Evolutionary conservation across 2,113 vertebrate genomes (phyloP), one percentile per base, ranked within the genome.

Genomic region (Nicator chloris): DNA sequence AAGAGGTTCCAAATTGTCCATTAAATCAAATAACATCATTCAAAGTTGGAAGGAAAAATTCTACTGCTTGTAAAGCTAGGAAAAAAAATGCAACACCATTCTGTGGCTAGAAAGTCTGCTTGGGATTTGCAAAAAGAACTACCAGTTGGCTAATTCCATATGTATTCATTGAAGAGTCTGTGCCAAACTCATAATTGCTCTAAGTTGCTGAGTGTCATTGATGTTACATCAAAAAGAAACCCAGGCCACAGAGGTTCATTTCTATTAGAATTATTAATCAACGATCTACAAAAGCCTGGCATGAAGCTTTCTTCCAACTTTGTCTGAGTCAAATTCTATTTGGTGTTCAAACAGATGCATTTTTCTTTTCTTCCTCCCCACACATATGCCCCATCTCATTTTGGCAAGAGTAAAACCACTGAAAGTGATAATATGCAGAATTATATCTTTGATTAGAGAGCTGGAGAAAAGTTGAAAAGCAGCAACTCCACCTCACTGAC

Each of bases 181-280:
- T 70, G 69, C 26, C 90, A 88, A 95, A 86, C n/a, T 90, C n/a
- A 27, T 63, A 53, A 31, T 77, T 90, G 44, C 44, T 93, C 64
- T 72, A 64, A 78, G 44, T 76, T 60, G 15, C 57, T 90, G 44
- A 61, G 45, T 33, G 72, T 75, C 72, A 57, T 15, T 49, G n/a
- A 59, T 42, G 56, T 15, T 47, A 65, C 33, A 79, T 83, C 61
- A 86, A 81, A 78, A 88, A 56, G n/a, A 63, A 93, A 86, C 40
- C 10, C 68, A 27, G 69, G 27, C 65, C 49, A 49, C 49, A 49
- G n/a, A 91, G 51, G 44, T 84, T 68, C 50, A 11, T 56, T 94
- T 70, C 81, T 86, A 24, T 54, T 69, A 31, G 64, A 95, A 86
- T 90, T 93, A 93, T 86, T 94, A 71, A 93, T 83, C 69, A 78